phyloP scores from a whole-genome alignment of 2,797 vertebrate genomes.

The Sebastes itinus region DNA sequence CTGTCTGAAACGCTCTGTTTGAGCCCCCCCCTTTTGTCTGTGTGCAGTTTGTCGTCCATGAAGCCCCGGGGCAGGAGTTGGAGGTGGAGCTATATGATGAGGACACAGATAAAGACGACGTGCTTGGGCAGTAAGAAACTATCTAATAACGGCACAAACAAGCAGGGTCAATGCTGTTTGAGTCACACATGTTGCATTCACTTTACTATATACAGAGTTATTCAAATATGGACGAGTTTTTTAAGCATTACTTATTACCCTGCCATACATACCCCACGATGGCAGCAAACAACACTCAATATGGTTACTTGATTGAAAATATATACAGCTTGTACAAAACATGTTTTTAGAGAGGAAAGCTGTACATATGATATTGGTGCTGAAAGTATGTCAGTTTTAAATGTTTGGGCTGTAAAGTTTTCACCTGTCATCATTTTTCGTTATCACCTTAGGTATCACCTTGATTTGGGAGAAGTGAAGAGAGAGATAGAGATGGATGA shows the following conservation, averaged over 20 bases:
- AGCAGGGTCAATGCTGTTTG: background rate
- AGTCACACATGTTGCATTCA: background rate
- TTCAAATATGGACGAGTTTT: background rate
- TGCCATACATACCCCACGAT: background rate
- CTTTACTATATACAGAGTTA: background rate
- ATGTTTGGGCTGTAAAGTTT: background rate
- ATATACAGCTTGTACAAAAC: background rate
- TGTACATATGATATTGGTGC: background rate
- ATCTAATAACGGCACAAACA: background rate
- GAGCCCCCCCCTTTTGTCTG: background rate
- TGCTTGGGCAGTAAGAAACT: slow-evolving; percentile 88
- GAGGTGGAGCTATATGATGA: slow-evolving; percentile 94
- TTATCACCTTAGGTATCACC: slow-evolving; percentile 80
- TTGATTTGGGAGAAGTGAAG: slow-evolving; percentile 91
- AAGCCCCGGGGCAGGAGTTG: slow-evolving; percentile 94
- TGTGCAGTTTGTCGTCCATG: slow-evolving; percentile 90
- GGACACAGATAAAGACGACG: slow-evolving; percentile 96
- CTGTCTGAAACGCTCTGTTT: too few species aligned
- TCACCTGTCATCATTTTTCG: background rate
- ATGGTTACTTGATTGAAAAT: background rate
- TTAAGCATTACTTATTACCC: background rate
- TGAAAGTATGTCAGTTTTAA: background rate
- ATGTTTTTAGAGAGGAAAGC: background rate
- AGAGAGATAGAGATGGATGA: slow-evolving; percentile 86
- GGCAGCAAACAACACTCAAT: background rate